Conservation (phyloP, 1,140 invertebrate species). For the Drosophila gunungcola region DNA sequence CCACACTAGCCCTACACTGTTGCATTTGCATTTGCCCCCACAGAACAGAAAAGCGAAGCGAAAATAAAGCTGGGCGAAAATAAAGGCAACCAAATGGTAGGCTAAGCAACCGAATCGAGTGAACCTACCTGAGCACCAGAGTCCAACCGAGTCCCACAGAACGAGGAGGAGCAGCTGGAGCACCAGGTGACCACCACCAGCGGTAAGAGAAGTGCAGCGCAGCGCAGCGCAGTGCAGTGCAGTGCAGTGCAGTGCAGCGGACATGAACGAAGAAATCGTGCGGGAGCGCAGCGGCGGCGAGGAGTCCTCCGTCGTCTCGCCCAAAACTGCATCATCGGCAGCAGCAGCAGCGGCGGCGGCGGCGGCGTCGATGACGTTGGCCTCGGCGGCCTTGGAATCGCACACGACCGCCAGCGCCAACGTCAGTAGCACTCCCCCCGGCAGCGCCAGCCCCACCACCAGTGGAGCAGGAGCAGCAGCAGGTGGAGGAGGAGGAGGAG, state of each 20-base stretch:
- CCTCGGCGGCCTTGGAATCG: slow-evolving; percentile 69
- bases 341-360: slow-evolving; percentile 39
- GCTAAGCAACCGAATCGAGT: slow-evolving; percentile 15
- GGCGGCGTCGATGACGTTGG: slow-evolving; percentile 67
- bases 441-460: slow-evolving; percentile 15
- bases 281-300: slow-evolving; percentile 62
- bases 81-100: slow-evolving; percentile 68
- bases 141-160: neutral
- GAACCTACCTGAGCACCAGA: neutral
- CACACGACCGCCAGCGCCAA: slow-evolving; percentile 11
- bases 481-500: too few species aligned
- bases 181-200: slow-evolving; percentile 3
- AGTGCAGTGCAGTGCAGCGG: slow-evolving; percentile 6
- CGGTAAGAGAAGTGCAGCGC: slow-evolving; percentile 8
- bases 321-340: slow-evolving; percentile 57
- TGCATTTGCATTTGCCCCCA: slow-evolving; percentile 61
- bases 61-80: slow-evolving; percentile 34
- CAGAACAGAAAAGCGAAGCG: slow-evolving; percentile 19
- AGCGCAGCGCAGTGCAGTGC: neutral
- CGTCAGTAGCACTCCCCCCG: neutral
- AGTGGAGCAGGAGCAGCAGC: slow-evolving; percentile 10
- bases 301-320: slow-evolving; percentile 55
- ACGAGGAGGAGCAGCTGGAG: neutral
- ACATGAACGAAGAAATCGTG: slow-evolving; percentile 64
- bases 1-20: slow-evolving; percentile 50